Conservation (phyloP, 1,140 invertebrate genomes). For the Sitobion miscanthi region DNA sequence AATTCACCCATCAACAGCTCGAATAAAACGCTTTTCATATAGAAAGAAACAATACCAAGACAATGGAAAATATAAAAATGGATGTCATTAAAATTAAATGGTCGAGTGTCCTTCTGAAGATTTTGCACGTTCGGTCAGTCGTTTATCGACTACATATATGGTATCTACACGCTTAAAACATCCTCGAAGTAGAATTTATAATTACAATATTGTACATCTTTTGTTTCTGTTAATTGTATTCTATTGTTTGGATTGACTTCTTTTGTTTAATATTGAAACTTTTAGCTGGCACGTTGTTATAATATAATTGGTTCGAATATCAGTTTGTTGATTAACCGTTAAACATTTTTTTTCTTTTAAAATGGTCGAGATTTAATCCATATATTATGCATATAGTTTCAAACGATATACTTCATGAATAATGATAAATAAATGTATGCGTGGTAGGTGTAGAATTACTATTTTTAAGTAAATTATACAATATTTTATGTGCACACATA, state of each 20-base stretch:
- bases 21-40: neutral
- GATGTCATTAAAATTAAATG: constrained; percentile 31
- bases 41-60: neutral
- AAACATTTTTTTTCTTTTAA: neutral
- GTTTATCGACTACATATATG: constrained; percentile 30
- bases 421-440: neutral
- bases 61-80: constrained; percentile 21
- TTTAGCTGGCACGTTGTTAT: neutral
- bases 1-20: neutral
- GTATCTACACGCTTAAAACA: neutral
- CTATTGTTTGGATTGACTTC: constrained; percentile 14
- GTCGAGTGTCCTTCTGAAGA: neutral
- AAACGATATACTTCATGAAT: neutral
- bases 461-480: neutral
- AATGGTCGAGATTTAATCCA: neutral
- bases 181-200: constrained; percentile 2
- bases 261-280: constrained; percentile 30
- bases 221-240: constrained; percentile 30
- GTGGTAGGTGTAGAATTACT: neutral
- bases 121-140: neutral
- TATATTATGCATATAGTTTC: neutral
- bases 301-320: neutral
- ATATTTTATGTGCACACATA: neutral
- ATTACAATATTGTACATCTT: neutral
- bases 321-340: constrained; percentile 1